Percentiles rank a stretch among this genome's conserved stretches.
Conservation (phyloP, 1,140 invertebrate genomes). For the Heliconius hewitsoni region DNA sequence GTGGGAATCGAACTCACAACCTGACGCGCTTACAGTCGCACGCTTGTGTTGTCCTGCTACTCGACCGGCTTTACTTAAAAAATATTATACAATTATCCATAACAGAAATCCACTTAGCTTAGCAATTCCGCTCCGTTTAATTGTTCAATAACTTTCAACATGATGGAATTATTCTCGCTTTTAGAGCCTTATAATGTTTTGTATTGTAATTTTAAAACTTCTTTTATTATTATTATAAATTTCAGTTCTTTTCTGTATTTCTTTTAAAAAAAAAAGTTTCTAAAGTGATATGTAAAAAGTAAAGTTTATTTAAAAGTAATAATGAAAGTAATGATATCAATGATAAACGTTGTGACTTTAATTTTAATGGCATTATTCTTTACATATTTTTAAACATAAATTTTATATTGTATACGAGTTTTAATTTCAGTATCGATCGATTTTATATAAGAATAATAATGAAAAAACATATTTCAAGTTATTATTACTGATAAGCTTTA, state of each 20-base stretch:
- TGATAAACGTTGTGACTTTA: no score
- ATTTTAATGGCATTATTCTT: no score
- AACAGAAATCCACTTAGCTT: constrained; percentile 13
- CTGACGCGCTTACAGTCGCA: no score
- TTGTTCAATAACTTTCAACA: constrained; percentile 12
- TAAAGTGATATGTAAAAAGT: background rate
- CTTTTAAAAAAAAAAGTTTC: background rate
- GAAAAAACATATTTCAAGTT: no score
- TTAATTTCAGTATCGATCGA: no score
- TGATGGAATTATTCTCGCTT: background rate
- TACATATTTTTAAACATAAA: no score
- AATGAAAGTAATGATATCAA: background rate
- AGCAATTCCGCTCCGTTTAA: background rate
- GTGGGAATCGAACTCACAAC: no score
- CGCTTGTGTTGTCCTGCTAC: no score
- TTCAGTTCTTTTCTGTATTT: background rate
- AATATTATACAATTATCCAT: background rate
- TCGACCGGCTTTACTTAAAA: background rate
- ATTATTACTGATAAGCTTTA: no score
- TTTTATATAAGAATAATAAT: no score
- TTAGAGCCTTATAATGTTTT: background rate
- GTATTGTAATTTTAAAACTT: background rate
- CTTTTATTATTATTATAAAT: background rate
- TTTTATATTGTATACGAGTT: no score
- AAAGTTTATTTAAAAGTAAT: background rate